Base-by-base conservation (phyloP, 2,888 invertebrate species). In the Scelioninae gen. 2 region DNA sequence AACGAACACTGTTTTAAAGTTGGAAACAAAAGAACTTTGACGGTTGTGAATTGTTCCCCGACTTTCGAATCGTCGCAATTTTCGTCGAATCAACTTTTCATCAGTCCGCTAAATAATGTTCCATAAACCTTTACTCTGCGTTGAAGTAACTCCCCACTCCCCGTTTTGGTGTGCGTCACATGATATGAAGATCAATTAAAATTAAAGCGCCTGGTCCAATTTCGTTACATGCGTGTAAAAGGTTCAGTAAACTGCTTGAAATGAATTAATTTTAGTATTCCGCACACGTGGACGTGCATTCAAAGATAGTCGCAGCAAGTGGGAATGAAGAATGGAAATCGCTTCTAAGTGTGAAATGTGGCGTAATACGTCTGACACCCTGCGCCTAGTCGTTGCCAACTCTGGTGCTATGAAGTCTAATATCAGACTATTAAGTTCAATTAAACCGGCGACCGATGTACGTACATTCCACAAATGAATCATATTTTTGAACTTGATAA, bases 341-440 rank as follows among this genome's bases (percentile, higher is more conserved):
- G 73, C 46, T 33, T 58, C 53, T 50, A 48, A 73, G 65, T 70
- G 74, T 73, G 75, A 76, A 77, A 75, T 73, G 71, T 75, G 76
- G 73, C 61, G 74, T 74, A 76, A 76, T 74, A 65, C 71, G 53
- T 53, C 63, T 78, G 80, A 82, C 80, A 82, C 80, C 78, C 79
- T 53, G 53, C 75, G 75, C 41, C 65, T 67, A 65, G 55, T 65
- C 28, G 61, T 74, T 76, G 79, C 78, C 77, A 77, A 71, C 68
- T 76, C 77, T 80, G 78, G 81, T 80, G 76, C 79, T 65, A 72
- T 48, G 15, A 81, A 80, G 80, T 80, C 79, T 82, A 83, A 84
- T 84, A 82, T 83, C 81, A 78, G 78, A 77, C 81, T 78, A 84
- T 84, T 84, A 84, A 82, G 81, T 79, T 81, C 84, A 83, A 84